Percentiles rank a stretch among this genome's conserved stretches.
phyloP scores from a whole-genome alignment of 2,797 vertebrate genomes.

The Muraenolepis orangiensis region DNA sequence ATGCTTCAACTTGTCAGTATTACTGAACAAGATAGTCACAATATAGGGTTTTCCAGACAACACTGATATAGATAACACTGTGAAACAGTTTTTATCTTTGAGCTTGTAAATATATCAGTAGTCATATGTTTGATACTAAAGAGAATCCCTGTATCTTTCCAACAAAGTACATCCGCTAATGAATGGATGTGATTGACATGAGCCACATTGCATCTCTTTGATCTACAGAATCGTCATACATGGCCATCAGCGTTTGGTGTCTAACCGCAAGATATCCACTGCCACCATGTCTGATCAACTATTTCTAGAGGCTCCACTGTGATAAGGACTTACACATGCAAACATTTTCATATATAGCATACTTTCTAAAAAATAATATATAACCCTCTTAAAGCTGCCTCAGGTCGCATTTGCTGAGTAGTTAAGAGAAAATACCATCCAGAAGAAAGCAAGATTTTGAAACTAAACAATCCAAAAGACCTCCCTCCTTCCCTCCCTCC shows the following conservation, averaged over 20 bases:
- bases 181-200: neutral
- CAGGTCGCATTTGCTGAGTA: neutral
- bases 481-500: too few species aligned
- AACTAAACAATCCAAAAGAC: neutral
- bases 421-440: neutral
- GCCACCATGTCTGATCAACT: too few species aligned
- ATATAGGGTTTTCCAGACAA: neutral
- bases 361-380: neutral
- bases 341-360: neutral
- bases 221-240: neutral
- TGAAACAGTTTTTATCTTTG: too few species aligned
- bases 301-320: too few species aligned
- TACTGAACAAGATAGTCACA: neutral
- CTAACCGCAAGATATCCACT: too few species aligned
- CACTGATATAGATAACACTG: too few species aligned
- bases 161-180: neutral
- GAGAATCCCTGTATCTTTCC: too few species aligned
- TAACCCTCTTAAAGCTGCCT: neutral
- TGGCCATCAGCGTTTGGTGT: neutral
- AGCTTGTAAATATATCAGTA: neutral
- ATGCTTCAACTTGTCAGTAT: neutral
- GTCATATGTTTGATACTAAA: neutral
- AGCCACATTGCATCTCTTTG: neutral
- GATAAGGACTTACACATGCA: too few species aligned
- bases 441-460: neutral